Base-by-base conservation (phyloP, 64 coral and sea anemone species). In the Stichodactyla mertensii region DNA sequence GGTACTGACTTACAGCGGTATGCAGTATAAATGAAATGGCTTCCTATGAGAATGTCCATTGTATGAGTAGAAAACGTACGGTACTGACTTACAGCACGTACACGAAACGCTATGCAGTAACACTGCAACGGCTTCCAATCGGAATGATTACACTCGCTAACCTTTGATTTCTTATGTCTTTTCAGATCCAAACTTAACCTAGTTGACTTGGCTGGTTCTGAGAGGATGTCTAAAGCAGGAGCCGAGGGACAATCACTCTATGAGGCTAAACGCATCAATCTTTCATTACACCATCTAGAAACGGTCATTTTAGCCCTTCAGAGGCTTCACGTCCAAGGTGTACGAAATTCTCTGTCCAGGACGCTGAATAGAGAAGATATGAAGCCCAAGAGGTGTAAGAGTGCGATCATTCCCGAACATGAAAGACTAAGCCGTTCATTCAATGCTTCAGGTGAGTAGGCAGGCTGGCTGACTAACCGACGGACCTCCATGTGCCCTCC, bases 171-270 rank as follows among this genome's bases (percentile, higher is more conserved):
- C 12, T 82, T 86, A 8, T 20, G 15, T 19, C 19, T 79, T 31
- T 27, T 45, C 16, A 91, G 90, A 52, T 91, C 90, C 18, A 91
- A 91, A 85, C 77, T 91, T 18, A 80, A 87, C 45, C 53, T 91
- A 1, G 90, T 91, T 51, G 90, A 91, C 51, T 24, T 91, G 0
- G 90, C 90, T 24, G 90, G 90, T 10, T 91, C 90, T 31, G 90
- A 91, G 55, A 27, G 54, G n/a, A 20, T 82, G 7, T 71, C 57
- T 10, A 87, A 83, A 71, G 26, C 74, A 55, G 51, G 7, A 11
- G 0, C 14, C 1, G 23, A 55, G 13, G 54, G 70, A 64, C 45
- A 52, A 22, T 51, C 64, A 1, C 11, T 51, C 24, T 16, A 9
- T 51, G 62, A 86, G 19, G 62, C 85, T 52, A 87, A 71, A 55